Percentiles rank a stretch among this genome's conserved stretches.
These are phyloP conservation scores for Opisthocomus hoazin DNA, from an alignment of 2,113 vertebrate genomes.

Conservation along the genomic window DNA sequence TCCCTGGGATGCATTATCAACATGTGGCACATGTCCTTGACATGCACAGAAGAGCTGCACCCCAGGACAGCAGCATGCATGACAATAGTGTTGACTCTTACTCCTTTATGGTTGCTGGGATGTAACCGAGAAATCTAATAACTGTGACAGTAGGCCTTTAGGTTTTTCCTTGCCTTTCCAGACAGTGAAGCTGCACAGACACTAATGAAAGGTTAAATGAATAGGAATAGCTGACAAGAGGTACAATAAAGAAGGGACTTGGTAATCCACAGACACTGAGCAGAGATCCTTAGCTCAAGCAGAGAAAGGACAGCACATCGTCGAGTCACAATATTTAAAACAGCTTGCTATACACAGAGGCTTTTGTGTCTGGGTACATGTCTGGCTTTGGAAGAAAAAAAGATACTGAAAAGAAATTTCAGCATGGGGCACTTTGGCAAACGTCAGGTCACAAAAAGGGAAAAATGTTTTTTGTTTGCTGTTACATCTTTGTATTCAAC, in stretches of 20 bases:
- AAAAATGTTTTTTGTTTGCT: constrained; percentile 85
- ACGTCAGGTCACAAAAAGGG: constrained; percentile 85
- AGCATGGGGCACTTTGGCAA: constrained; percentile 87
- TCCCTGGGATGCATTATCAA: constrained; percentile 81
- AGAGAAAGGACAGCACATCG: constrained; percentile 86
- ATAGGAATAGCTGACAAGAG: constrained; percentile 96
- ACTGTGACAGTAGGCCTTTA: constrained; percentile 97
- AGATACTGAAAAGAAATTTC: constrained; percentile 89
- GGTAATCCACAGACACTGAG: constrained; percentile 83
- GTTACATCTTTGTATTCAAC: constrained; percentile 78
- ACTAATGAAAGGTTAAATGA: constrained; percentile 99
- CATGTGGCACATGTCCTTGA: constrained; percentile 97
- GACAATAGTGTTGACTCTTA: constrained; percentile 78
- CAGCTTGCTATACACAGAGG: constrained; percentile 84
- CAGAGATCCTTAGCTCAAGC: constrained; percentile 82
- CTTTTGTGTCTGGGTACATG: constrained; percentile 80
- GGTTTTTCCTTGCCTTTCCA: constrained; percentile 86
- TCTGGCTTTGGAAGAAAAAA: constrained; percentile 77
- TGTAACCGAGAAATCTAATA: constrained; percentile 98
- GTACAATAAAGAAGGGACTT: constrained; percentile 89
- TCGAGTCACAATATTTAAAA: constrained; percentile 89
- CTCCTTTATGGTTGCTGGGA: constrained; percentile 92
- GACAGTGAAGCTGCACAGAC: constrained; percentile 88
- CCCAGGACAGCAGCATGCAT: constrained; percentile 76
- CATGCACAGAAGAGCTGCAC: constrained; percentile 83